Conservation (phyloP, 2,888 invertebrate genomes). For the Automeris io region DNA sequence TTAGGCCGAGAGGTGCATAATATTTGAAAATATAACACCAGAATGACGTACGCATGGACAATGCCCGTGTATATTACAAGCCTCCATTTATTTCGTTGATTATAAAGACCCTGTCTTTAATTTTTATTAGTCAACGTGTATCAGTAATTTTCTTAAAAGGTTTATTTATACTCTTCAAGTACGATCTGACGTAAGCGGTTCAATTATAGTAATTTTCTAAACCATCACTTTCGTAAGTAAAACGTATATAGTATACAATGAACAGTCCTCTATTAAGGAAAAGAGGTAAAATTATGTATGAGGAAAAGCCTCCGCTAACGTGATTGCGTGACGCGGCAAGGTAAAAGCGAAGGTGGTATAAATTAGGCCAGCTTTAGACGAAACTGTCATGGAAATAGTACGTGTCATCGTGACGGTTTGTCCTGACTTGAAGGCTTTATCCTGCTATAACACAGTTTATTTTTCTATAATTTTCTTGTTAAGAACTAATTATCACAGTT, state of each 20-base stretch:
- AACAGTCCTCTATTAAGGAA: constrained; percentile 14
- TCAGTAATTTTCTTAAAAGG: constrained; percentile 30
- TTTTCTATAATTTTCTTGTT: too few relatives aligned
- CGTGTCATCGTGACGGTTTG: constrained; percentile 27
- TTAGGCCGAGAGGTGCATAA: too few relatives aligned
- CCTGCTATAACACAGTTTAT: not conserved
- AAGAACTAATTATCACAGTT: too few relatives aligned
- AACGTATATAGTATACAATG: constrained; percentile 8
- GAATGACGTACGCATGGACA: too few relatives aligned
- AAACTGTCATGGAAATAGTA: constrained; percentile 28
- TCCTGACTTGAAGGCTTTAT: constrained; percentile 24
- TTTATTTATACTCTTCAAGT: constrained; percentile 17
- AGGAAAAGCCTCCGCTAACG: constrained; percentile 38
- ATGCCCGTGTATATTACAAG: too few relatives aligned
- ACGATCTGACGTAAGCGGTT: constrained; percentile 14
- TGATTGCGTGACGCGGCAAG: constrained; percentile 37
- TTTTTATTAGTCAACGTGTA: too few relatives aligned
- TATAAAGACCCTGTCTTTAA: too few relatives aligned
- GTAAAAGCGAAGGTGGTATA: constrained; percentile 33
- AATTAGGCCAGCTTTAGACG: constrained; percentile 30
- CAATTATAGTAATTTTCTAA: constrained; percentile 20
- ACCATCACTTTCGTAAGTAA: constrained; percentile 18
- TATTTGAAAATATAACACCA: too few relatives aligned
- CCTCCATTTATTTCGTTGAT: too few relatives aligned
- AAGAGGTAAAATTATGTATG: constrained; percentile 17